Conservation (phyloP, 2,888 invertebrate species). For the Lepetodrilus schrolli region DNA sequence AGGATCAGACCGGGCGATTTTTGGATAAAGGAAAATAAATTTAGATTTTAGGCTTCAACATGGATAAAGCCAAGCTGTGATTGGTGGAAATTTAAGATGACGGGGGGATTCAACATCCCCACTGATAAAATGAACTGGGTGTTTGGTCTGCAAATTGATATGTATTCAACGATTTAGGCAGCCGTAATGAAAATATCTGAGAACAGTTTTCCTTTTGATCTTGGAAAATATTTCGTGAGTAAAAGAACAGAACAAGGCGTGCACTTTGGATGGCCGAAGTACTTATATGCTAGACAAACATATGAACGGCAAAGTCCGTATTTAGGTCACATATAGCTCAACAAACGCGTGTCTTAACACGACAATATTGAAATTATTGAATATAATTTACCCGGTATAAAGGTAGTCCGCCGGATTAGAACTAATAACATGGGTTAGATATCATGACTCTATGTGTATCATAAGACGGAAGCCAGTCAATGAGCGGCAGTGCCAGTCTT, state of each 20-base stretch:
- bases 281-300: slow-evolving; percentile 10
- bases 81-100: slow-evolving; percentile 14
- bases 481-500: no score
- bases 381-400: background rate
- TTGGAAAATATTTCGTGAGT: slow-evolving; percentile 13
- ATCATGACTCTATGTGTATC: no score
- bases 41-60: slow-evolving; percentile 13
- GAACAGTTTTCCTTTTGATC: background rate
- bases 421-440: no score
- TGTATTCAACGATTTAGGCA: slow-evolving; percentile 7
- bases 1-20: slow-evolving; percentile 12
- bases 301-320: background rate
- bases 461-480: no score
- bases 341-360: background rate
- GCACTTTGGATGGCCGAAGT: background rate
- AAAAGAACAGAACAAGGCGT: background rate
- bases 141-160: slow-evolving; percentile 23
- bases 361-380: slow-evolving; percentile 21
- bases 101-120: background rate
- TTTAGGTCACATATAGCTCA: background rate
- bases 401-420: background rate
- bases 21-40: slow-evolving; percentile 24
- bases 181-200: slow-evolving; percentile 13
- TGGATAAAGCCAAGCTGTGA: slow-evolving; percentile 4
- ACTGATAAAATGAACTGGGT: background rate